These are phyloP conservation scores for Torymus texanus DNA, from an alignment of 2,888 invertebrate genomes.

Conservation along the genomic window DNA sequence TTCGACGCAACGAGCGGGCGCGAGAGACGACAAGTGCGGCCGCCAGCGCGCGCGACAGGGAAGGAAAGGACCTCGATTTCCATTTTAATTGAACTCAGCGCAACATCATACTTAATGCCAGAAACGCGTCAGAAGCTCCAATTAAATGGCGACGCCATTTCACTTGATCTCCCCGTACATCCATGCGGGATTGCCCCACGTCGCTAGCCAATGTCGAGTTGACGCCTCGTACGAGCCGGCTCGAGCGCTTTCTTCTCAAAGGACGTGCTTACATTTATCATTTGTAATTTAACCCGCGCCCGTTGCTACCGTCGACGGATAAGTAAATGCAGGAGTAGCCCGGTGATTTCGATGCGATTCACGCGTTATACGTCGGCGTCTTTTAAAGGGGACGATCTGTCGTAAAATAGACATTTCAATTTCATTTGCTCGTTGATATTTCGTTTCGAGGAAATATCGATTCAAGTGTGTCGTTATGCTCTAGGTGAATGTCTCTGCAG, in stretches of 20 bases:
- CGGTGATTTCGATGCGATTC: slow-evolving; percentile 14
- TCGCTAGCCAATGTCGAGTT: slow-evolving; percentile 41
- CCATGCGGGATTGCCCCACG: slow-evolving; percentile 59
- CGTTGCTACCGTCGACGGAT: no score
- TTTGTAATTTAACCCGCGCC: neutral
- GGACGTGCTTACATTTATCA: slow-evolving; percentile 16
- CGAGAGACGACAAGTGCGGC: slow-evolving; percentile 21
- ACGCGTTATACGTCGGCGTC: neutral
- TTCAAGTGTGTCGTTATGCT: slow-evolving; percentile 14
- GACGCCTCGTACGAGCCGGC: neutral
- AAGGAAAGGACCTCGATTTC: slow-evolving; percentile 67
- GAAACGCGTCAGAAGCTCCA: slow-evolving; percentile 70
- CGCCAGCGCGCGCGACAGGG: slow-evolving; percentile 40
- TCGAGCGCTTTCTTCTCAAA: neutral
- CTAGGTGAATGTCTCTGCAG: slow-evolving; percentile 1
- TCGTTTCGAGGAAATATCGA: slow-evolving; percentile 8
- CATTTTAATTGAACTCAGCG: slow-evolving; percentile 75
- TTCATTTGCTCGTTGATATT: slow-evolving; percentile 26
- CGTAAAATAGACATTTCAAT: slow-evolving; percentile 23
- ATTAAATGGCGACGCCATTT: slow-evolving; percentile 69
- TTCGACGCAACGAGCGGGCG: slow-evolving; percentile 32
- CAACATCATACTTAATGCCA: slow-evolving; percentile 74
- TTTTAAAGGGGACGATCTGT: neutral
- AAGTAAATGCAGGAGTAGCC: neutral
- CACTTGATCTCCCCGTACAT: slow-evolving; percentile 66